Conservation (phyloP, 2,113 vertebrate species). For the Orthonyx spaldingii region DNA sequence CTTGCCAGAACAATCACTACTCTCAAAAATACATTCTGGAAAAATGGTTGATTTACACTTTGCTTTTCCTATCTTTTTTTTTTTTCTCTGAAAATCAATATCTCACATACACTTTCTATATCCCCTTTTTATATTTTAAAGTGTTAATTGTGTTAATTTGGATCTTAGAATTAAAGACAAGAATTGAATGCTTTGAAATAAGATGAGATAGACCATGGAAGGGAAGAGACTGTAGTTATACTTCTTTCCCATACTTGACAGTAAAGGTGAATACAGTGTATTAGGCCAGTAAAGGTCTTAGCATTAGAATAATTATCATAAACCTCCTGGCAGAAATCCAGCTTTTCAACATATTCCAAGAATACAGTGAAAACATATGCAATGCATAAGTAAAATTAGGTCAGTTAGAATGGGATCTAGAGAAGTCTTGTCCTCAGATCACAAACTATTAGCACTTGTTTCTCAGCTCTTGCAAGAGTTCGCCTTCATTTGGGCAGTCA, state of each 20-base stretch:
- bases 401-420: background rate
- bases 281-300: background rate
- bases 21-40: background rate
- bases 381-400: background rate
- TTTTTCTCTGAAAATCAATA: background rate
- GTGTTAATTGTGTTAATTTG: background rate
- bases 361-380: background rate
- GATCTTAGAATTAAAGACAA: background rate
- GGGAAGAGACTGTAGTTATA: background rate
- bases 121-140: background rate
- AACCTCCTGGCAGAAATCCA: background rate
- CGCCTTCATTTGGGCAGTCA: background rate
- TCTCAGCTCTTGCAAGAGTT: background rate
- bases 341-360: background rate
- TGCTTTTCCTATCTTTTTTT: background rate
- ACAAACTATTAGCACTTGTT: background rate
- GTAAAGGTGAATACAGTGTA: background rate
- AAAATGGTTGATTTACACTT: background rate
- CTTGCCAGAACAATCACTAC: background rate
- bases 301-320: background rate
- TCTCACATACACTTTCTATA: background rate
- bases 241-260: background rate
- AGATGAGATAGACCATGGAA: background rate
- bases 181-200: background rate
- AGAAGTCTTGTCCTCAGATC: background rate